These are phyloP conservation scores for Halcyon malimbica DNA, from an alignment of 2,113 vertebrate species.

Conservation along the genomic window DNA sequence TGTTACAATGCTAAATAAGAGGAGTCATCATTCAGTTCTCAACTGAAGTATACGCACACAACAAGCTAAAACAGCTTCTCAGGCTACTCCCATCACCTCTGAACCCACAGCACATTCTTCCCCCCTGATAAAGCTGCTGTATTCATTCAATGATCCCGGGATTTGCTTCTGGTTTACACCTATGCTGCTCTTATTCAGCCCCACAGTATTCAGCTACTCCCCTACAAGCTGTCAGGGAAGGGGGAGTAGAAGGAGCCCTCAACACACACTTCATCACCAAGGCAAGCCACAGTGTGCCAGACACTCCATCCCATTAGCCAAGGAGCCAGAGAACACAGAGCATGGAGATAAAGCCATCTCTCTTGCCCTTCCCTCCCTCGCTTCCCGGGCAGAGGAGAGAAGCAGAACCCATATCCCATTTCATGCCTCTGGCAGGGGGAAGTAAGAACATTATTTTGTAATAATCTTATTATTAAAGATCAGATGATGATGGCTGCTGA, in stretches of 20 bases:
- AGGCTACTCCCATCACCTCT: background rate
- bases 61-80: background rate
- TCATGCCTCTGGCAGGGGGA: constrained; percentile 22
- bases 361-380: background rate
- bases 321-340: rapidly evolving
- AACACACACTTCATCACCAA: background rate
- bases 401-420: constrained; percentile 13
- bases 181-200: background rate
- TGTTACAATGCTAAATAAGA: background rate
- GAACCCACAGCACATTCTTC: background rate
- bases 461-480: constrained; percentile 22
- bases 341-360: background rate
- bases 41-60: background rate
- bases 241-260: background rate
- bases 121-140: rapidly evolving
- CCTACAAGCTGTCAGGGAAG: rapidly evolving
- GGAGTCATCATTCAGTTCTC: background rate
- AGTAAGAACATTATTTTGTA: constrained; percentile 13
- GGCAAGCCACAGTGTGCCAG: rapidly evolving
- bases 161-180: background rate
- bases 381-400: background rate
- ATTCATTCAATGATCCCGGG: background rate
- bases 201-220: background rate
- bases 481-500: background rate
- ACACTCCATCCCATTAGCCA: rapidly evolving